Base-by-base conservation (phyloP, 2,888 invertebrate genomes). In the Drosophila suboccidentalis region DNA sequence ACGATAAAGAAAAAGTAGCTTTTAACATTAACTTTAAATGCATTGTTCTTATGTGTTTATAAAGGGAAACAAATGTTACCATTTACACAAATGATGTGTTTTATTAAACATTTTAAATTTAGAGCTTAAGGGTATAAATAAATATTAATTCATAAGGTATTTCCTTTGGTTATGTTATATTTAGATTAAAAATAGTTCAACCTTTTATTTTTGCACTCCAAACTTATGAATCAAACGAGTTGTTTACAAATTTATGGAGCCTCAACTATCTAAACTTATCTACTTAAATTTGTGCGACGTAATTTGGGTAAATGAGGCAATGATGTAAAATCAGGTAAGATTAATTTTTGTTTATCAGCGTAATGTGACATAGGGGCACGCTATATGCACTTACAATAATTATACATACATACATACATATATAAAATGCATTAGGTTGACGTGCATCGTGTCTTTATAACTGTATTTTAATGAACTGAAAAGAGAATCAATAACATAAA, bases 321-420 rank as follows among this genome's bases (percentile, higher is more conserved):
- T 44, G 5, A 13, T 26, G 6, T 44, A n/a, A n/a, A 22, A 8
- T 44, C 26, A 13, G 22, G 13, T 13, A 13, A 22, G 22, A 44
- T n/a, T 8, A 1, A 22, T 26, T 10, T 3, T 26, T 26, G 22
- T 53, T 61, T 53, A 61, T 51, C 60, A 61, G 51, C 43, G 15
- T 8, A 26, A 4, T 22, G 3, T 51, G 26, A 44, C 17, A 36
- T 34, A 19, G 38, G 36, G 38, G 58, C 29, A 9, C 15, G 41
- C 32, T 19, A 15, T 49, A 34, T 43, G 17, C 11, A 36, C 15
- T 34, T 15, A 46, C 15, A 34, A 9, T n/a, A 13, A 19, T 22
- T 44, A 44, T 13, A 44, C 9, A 39, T 15, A 19, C 8, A 8
- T 22, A 44, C 0, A 44, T 26, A 44, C 26, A 26, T 22, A 44